These are phyloP conservation scores for Phainopepla nitens DNA, from an alignment of 2,113 vertebrate species.

Conservation along the genomic window DNA sequence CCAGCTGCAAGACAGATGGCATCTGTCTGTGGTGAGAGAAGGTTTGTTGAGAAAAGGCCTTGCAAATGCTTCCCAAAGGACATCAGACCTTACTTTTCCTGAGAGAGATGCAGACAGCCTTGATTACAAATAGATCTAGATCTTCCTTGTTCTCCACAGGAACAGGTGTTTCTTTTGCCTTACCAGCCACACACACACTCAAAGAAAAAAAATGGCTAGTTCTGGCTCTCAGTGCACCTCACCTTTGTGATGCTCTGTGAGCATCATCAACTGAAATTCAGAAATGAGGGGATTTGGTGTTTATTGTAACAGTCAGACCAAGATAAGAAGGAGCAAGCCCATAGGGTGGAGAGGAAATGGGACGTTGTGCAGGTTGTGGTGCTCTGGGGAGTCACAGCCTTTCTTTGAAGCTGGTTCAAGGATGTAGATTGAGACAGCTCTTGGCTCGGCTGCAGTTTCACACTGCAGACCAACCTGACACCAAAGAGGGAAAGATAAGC, in stretches of 20 bases:
- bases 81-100: constrained; percentile 45
- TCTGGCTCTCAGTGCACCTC: not conserved
- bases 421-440: not conserved
- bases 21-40: constrained; percentile 53
- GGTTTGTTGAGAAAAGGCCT: constrained; percentile 57
- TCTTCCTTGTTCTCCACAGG: not conserved
- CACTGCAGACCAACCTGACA: not conserved
- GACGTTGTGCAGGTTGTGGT: fast-evolving
- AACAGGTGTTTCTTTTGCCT: not conserved
- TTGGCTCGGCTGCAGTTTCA: not conserved
- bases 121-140: not conserved
- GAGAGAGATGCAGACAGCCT: not conserved
- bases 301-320: not conserved
- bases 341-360: not conserved
- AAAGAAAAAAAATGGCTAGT: not conserved
- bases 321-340: not conserved
- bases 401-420: not conserved
- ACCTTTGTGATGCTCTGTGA: not conserved
- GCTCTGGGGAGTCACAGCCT: not conserved
- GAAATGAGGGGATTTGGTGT: not conserved
- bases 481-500: not conserved
- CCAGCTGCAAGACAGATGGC: constrained; percentile 65
- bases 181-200: not conserved
- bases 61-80: constrained; percentile 40
- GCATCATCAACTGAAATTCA: not conserved